Evolutionary conservation across 2,113 vertebrate species (phyloP), one percentile per base, ranked within the genome.

Genomic region (Brachirus orientalis): DNA sequence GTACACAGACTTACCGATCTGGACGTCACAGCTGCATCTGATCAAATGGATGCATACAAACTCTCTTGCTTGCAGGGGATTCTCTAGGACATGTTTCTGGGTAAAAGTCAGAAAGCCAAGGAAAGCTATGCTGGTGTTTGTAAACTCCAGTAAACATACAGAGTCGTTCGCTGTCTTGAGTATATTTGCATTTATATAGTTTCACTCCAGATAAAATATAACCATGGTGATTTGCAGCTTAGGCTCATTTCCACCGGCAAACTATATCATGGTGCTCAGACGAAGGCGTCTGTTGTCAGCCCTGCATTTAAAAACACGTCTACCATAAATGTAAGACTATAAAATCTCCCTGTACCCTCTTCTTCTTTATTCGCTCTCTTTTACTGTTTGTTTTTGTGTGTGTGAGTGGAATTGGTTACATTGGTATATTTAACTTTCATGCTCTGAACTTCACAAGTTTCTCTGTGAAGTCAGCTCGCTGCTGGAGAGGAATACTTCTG

Each of bases 81-180:
- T 63, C 74, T 74, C 60, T 60, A 75, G 74, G 76, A 74, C 47
- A 47, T 62, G 43, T 48, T 68, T 74, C 71, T 9, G 52, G 3
- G 12, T 51, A 76, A 82, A 83, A 83, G 50, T 47, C 22, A 56
- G 64, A 61, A 43, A 56, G 57, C 73, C 75, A 80, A 72, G 43
- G 54, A 71, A 82, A 83, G 77, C 79, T 64, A 13, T n/a, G 10
- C 54, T 18, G 19, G 54, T 84, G 83, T 86, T 84, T 85, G 79
- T 90, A 85, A 82, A 77, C 75, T 62, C 13, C 68, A 16, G 60
- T 61, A 68, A 87, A 89, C 70, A n/a, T n/a, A 85, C 40, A 38
- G n/a, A 36, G 16, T 68, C 45, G 56, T 44, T 47, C 45, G 22
- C 47, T 44, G 56, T 80, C 75, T 75, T 36, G 14, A 86, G 54